A percentile compares a stretch with the other conserved stretches of the same genome.
Evolutionary conservation across 2,797 vertebrate species (phyloP).

Genomic region (Enoplosus armatus): DNA sequence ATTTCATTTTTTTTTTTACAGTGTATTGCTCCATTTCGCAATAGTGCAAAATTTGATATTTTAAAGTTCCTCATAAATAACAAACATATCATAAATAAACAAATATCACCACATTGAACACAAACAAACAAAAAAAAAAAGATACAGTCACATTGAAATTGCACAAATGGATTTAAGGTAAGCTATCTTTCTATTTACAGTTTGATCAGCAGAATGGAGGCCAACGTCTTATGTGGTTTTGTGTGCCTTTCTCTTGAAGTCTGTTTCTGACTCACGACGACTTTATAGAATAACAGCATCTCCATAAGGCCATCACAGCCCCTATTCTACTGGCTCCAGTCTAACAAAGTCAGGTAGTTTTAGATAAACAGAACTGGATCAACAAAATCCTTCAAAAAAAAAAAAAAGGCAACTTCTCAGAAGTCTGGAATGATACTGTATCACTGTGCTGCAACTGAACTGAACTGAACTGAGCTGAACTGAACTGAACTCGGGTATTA

Average conservation of each 20-base stretch:
- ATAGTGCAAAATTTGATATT: slow-evolving; percentile 87
- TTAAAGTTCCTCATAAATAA: slow-evolving; percentile 88
- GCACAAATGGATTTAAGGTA: slow-evolving; percentile 70
- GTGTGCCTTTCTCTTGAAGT: slow-evolving; percentile 52
- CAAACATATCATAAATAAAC: slow-evolving; percentile 88
- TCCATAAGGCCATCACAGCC: slow-evolving; percentile 60
- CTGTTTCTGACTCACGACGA: slow-evolving; percentile 38
- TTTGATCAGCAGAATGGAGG: slow-evolving; percentile 65
- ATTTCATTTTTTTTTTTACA: slow-evolving; percentile 76
- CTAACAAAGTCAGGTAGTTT: slow-evolving; percentile 54
- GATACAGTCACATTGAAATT: slow-evolving; percentile 76
- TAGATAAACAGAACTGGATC: slow-evolving; percentile 67
- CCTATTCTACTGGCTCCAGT: slow-evolving; percentile 53
- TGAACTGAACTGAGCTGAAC: slow-evolving; percentile 62
- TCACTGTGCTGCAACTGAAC: slow-evolving; percentile 75
- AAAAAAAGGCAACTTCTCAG: slow-evolving; percentile 86
- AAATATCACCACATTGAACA: slow-evolving; percentile 78
- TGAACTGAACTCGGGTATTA: slow-evolving; percentile 45
- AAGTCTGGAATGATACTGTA: slow-evolving; percentile 81
- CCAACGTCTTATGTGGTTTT: slow-evolving; percentile 64
- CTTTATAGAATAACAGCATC: slow-evolving; percentile 52
- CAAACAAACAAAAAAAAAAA: slow-evolving; percentile 66
- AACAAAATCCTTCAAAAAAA: slow-evolving; percentile 84
- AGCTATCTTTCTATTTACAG: slow-evolving; percentile 78
- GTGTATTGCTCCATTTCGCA: slow-evolving; percentile 87